Conservation (phyloP, 37 sponge, comb jelly and placozoan genomes). For the Hormiphora californensis region DNA sequence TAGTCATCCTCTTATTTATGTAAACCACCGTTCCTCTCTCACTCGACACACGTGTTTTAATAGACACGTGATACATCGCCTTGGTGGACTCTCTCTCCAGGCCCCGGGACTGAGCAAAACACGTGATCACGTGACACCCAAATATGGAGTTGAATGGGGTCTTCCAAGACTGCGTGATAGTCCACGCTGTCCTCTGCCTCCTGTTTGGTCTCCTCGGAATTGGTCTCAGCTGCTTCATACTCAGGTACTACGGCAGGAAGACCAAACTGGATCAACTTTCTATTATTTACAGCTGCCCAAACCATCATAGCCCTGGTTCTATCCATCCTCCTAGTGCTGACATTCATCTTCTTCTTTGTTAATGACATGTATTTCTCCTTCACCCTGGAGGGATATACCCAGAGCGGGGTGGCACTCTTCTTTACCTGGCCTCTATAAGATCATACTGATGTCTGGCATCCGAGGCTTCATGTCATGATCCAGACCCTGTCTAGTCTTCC, state of each 20-base stretch:
- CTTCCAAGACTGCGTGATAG: background rate
- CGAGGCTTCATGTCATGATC: background rate
- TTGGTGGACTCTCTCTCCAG: too few relatives aligned
- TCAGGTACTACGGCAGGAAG: background rate
- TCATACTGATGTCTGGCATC: too few relatives aligned
- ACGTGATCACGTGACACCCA: too few relatives aligned
- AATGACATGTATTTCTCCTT: background rate
- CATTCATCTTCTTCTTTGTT: conserved; percentile 11
- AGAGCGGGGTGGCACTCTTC: background rate
- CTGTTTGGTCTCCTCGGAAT: background rate
- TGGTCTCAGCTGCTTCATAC: background rate
- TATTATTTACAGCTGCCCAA: background rate
- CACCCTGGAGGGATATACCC: background rate
- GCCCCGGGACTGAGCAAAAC: too few relatives aligned
- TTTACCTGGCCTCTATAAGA: background rate
- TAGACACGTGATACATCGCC: too few relatives aligned
- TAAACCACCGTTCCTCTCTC: too few relatives aligned
- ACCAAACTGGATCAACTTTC: background rate
- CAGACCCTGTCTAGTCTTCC: background rate
- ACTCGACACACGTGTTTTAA: too few relatives aligned
- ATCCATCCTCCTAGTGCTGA: background rate
- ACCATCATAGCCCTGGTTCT: background rate
- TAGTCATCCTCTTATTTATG: too few relatives aligned
- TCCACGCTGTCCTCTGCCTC: background rate
- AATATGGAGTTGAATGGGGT: too few relatives aligned